phyloP scores from a whole-genome alignment of 2,888 invertebrate species.

The Eueremaeus valkanovi region DNA sequence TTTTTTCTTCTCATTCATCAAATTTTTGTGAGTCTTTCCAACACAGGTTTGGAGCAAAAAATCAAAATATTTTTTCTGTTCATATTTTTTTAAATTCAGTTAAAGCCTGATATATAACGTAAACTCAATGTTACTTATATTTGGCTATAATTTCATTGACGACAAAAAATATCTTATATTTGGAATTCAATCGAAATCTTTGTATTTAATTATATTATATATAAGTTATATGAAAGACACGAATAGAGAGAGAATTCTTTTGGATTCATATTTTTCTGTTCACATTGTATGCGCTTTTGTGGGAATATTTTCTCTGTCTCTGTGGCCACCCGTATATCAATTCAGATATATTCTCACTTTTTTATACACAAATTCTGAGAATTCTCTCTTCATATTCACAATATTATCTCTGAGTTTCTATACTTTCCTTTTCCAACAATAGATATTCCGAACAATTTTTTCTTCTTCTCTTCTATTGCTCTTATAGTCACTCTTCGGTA shows the following conservation, averaged over 20 bases:
- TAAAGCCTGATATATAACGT: too few species aligned
- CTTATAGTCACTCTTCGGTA: not conserved
- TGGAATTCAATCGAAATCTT: not conserved
- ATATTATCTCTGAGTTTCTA: not conserved
- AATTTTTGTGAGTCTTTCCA: too few species aligned
- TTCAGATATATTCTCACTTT: not conserved
- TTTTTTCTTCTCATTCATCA: too few species aligned
- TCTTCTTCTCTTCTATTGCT: not conserved
- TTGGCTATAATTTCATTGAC: not conserved
- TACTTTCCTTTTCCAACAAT: not conserved
- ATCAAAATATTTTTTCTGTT: too few species aligned
- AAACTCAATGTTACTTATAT: too few species aligned
- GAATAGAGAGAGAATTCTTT: not conserved
- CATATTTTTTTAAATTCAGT: too few species aligned
- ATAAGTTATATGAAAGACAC: not conserved
- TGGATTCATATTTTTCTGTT: not conserved
- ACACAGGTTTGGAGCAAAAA: too few species aligned
- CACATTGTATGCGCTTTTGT: not conserved
- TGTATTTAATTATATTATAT: too few species aligned
- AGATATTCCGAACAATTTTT: not conserved
- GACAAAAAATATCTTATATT: too few species aligned
- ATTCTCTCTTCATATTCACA: not conserved
- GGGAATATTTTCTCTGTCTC: not conserved
- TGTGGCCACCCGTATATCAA: slow-evolving; percentile 4
- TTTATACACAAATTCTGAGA: not conserved